phyloP scores from a whole-genome alignment of 2,797 vertebrate species.

The Malacoctenus gilli region DNA sequence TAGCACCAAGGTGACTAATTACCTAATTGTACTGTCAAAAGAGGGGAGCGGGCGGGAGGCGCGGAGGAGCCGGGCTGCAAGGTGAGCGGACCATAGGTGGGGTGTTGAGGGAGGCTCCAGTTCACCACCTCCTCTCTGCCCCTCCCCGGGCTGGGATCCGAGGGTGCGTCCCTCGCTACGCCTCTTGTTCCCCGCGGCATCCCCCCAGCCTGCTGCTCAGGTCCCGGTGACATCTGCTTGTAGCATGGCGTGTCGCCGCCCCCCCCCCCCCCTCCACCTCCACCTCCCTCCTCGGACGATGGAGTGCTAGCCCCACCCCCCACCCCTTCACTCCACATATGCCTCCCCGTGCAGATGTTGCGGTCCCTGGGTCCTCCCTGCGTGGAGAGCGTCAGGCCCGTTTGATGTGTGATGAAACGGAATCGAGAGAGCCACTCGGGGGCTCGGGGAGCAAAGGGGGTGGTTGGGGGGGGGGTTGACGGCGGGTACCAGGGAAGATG shows the following conservation, averaged over 20 bases:
- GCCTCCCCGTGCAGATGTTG: constrained; percentile 93
- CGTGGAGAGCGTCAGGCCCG: constrained; percentile 86
- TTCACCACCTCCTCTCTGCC: constrained; percentile 45
- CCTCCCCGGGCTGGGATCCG: constrained; percentile 73
- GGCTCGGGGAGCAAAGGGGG: constrained; percentile 80
- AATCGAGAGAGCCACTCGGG: constrained; percentile 91
- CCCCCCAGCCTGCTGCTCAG: constrained; percentile 84
- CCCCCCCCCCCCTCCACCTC: constrained; percentile 77
- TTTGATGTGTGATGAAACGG: constrained; percentile 99
- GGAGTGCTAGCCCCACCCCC: constrained; percentile 42
- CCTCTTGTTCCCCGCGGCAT: constrained; percentile 72
- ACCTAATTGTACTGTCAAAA: constrained; percentile 83
- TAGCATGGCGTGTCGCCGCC: constrained; percentile 83
- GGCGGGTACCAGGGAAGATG: constrained; percentile 39
- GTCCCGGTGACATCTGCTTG: constrained; percentile 94
- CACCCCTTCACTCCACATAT: constrained; percentile 66
- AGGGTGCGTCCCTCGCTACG: constrained; percentile 60
- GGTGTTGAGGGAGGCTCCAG: constrained; percentile 54
- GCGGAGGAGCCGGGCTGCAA: constrained; percentile 56
- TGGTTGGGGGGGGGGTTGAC: constrained; percentile 64
- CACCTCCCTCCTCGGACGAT: constrained; percentile 72
- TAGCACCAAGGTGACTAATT: constrained; percentile 81
- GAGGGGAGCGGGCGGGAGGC: constrained; percentile 54
- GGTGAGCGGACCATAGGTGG: constrained; percentile 58
- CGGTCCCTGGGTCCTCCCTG: constrained; percentile 88